Base-by-base conservation (phyloP, 1,140 invertebrate species). In the Caenorhabditis brenneri region DNA sequence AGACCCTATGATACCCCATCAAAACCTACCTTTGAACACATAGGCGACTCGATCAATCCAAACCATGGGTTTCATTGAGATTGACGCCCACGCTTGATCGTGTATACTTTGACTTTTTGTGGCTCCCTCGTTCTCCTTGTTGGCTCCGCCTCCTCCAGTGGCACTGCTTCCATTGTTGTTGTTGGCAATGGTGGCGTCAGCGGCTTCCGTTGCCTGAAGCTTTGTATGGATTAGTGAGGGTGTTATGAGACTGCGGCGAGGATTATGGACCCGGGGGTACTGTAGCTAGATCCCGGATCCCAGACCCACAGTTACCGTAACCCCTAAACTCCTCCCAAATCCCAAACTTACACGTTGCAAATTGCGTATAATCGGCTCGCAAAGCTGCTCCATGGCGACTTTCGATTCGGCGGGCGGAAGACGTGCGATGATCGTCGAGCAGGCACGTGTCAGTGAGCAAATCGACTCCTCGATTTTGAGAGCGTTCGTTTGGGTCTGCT, bases 281-380 rank as follows among this genome's bases (percentile, higher is more conserved):
- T 55, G 53, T 55, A 55, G 24, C 16, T 55, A 9, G n/a, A n/a
- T 19, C 42, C 1, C 16, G 1, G 1, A 12, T 46, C 42, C 4
- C 42, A 46, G 10, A 46, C 42, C 4, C 1, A 46, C 10, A 46
- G 10, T 46, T 12, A 4, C 16, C 42, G 1, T 1, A 46, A 46
- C 42, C 16, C 42, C 10, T 16, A 4, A 46, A 46, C 10, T 16
- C 10, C 10, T 9, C 42, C 4, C 42, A 46, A 46, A 46, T 12
- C 16, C 42, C 16, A 51, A 51, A 79, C 78, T 4, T 53, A 80
- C 79, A 24, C 79, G 29, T 39, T 29, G 19, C 48, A 80, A 58
- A 53, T 81, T 81, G 6, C 24, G 24, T n/a, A 79, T 48, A 48
- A 83, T 83, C 19, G 82, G 82, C 27, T 83, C 78, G 49, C 82